Percentiles rank a stretch among this genome's conserved stretches.
phyloP scores from a whole-genome alignment of 2,797 vertebrate species.

The Gambelia wislizenii region DNA sequence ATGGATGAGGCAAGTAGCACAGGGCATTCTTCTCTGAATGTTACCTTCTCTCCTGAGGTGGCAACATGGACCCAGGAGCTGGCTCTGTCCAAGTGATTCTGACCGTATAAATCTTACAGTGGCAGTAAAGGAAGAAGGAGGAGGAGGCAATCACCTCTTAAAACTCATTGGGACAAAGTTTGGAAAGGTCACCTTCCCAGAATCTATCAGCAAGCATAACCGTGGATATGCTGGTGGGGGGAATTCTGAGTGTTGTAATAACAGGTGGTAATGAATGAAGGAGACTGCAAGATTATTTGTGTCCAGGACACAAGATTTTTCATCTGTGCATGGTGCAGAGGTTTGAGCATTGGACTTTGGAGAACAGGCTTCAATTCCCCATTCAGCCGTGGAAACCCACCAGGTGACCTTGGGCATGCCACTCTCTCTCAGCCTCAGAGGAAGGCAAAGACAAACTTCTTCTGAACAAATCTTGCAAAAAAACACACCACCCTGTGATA shows the following conservation, averaged over 20 bases:
- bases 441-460: too few species aligned
- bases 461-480: too few species aligned
- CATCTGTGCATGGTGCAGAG: not conserved
- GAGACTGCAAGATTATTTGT: not conserved
- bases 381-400: too few species aligned
- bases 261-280: not conserved
- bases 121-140: not conserved
- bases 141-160: not conserved
- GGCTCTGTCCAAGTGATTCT: not conserved
- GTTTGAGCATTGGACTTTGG: not conserved
- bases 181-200: too few species aligned
- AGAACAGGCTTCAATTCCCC: too few species aligned
- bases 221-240: too few species aligned
- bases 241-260: too few species aligned
- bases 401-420: too few species aligned
- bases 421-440: too few species aligned
- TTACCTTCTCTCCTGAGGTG: not conserved
- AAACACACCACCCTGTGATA: too few species aligned
- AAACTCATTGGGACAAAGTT: not conserved
- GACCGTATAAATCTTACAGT: not conserved
- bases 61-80: not conserved
- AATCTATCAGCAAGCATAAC: too few species aligned
- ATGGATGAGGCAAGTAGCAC: too few species aligned
- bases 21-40: not conserved
- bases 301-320: not conserved